Evolutionary conservation across 2,888 invertebrate genomes (phyloP), one percentile per base, ranked within the genome.

Genomic region (Melieria omissa): DNA sequence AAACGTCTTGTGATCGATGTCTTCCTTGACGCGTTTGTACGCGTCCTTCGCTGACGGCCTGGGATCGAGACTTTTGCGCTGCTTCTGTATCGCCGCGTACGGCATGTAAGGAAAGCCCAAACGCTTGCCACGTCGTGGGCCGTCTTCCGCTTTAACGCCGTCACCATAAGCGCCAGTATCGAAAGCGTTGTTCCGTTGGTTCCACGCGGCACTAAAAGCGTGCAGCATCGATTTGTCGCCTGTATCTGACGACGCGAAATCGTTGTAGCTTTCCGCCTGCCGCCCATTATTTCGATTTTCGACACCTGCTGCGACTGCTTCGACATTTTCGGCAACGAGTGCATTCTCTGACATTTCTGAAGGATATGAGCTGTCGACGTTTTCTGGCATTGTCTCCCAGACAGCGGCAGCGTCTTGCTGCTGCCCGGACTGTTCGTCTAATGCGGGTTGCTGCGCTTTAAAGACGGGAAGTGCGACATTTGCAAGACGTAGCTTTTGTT

Each of bases 91-190:
- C 14, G 67, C 67, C 42, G 67, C 61, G n/a, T 61, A 60, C n/a
- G 67, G 67, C 61, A 67, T 67, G 16, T 67, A 67, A n/a, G 60
- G 44, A 42, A 42, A 61, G 16, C 61, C 67, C 10, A 61, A 12
- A 3, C 44, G 44, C 45, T 67, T 61, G 46, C 16, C 16, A 61
- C 41, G 47, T 52, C 16, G 52, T 8, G 42, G 12, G 29, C 1
- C 5, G 9, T 12, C 29, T n/a, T 52, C 52, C 9, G 7, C 14
- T 4, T 49, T 47, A 42, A 60, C 47, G 4, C 9, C 16, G 4
- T 47, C 60, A 5, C 3, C 44, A 67, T 10, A 12, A 10, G 16
- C 3, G 4, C 8, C 4, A 49, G 12, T 44, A 44, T 67, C 52
- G 10, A 8, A 6, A 44, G 16, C 52, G 44, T 67, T 29, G 29